These are phyloP conservation scores for Thereva unica DNA, from an alignment of 2,888 invertebrate species.

Conservation along the genomic window DNA sequence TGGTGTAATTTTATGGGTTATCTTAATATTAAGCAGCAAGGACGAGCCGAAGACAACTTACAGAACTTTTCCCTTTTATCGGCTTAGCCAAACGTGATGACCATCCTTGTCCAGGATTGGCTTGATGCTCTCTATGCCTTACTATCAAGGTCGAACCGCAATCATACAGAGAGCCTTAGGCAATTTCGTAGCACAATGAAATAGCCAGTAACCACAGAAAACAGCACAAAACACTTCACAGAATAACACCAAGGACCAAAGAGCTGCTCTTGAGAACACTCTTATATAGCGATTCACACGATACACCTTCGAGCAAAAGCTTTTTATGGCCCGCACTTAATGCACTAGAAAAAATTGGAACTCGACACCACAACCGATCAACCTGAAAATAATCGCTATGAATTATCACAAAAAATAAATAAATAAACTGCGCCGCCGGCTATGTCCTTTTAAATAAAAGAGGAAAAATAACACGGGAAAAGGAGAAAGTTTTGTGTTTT, in stretches of 20 bases:
- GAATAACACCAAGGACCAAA: constrained; percentile 3
- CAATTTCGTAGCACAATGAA: not conserved
- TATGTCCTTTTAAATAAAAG: too few relatives aligned
- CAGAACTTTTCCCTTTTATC: too few relatives aligned
- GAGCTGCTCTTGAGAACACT: constrained; percentile 7
- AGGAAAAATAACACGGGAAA: too few relatives aligned
- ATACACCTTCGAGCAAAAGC: constrained; percentile 16
- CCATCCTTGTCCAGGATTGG: too few relatives aligned
- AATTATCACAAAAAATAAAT: too few relatives aligned
- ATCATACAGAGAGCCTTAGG: not conserved
- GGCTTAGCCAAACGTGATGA: too few relatives aligned
- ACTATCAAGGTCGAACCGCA: not conserved
- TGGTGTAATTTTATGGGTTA: too few relatives aligned
- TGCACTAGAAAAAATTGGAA: not conserved
- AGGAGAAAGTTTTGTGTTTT: too few relatives aligned
- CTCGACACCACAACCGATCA: not conserved
- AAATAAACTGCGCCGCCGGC: too few relatives aligned
- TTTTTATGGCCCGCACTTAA: constrained; percentile 1
- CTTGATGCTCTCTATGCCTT: not conserved
- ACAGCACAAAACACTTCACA: constrained; percentile 20
- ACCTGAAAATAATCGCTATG: not conserved
- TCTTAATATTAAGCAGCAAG: too few relatives aligned
- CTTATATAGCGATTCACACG: constrained; percentile 4
- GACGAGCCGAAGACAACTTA: too few relatives aligned
- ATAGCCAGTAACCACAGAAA: constrained; percentile 4